Evolutionary conservation across 2,797 vertebrate genomes (phyloP).

Genomic region (Leptatherina wallacei): DNA sequence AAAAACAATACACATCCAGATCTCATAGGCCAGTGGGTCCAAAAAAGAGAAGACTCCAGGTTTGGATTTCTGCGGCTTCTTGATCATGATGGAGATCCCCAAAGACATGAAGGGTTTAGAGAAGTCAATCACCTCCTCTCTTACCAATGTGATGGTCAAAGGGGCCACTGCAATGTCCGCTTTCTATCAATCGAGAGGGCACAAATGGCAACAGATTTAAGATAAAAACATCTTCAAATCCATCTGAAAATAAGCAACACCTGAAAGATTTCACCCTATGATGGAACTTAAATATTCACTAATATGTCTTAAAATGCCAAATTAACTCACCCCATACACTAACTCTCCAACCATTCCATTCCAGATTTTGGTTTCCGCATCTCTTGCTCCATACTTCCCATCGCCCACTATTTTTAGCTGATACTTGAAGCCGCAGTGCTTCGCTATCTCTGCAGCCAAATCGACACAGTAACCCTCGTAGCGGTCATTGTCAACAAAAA

Average conservation of each 20-base stretch:
- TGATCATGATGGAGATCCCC: constrained; percentile 99
- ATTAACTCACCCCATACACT: constrained; percentile 93
- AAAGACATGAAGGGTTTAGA: constrained; percentile 99
- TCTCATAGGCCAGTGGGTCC: constrained; percentile 98
- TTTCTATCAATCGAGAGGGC: constrained; percentile 85
- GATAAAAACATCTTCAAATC: neutral
- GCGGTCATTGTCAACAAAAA: constrained; percentile 95
- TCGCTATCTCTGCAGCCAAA: constrained; percentile 98
- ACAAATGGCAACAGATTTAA: neutral
- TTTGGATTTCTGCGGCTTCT: constrained; percentile 99
- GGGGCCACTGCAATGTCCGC: constrained; percentile 98
- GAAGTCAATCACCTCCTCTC: constrained; percentile 99
- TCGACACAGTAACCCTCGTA: constrained; percentile 99
- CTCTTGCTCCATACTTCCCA: constrained; percentile 98
- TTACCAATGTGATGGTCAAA: constrained; percentile 96
- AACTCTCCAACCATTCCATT: constrained; percentile 99
- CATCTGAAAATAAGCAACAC: neutral
- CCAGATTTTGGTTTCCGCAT: constrained; percentile 99
- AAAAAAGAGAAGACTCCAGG: constrained; percentile 99
- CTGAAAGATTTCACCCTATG: too few species aligned
- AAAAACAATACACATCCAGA: constrained; percentile 99
- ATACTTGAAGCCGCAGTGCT: constrained; percentile 98
- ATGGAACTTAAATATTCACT: neutral
- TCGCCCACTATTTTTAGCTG: constrained; percentile 96
- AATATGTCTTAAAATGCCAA: neutral